phyloP scores from a whole-genome alignment of 2,113 vertebrate species.

The Coracopsis vasa region DNA sequence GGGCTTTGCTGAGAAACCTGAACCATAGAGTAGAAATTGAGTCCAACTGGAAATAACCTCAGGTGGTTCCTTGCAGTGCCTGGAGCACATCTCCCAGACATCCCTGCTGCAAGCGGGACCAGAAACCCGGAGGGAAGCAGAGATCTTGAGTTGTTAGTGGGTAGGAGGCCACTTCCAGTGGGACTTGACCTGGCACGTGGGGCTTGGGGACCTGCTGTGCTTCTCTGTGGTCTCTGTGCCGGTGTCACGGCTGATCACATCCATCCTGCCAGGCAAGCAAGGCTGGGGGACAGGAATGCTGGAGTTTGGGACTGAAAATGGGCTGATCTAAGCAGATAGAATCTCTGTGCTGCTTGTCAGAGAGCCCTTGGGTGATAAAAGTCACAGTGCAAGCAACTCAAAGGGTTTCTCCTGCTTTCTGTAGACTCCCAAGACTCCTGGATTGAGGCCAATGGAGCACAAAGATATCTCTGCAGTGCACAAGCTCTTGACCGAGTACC shows the following conservation, averaged over 20 bases:
- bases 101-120: accelerated
- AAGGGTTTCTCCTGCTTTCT: not conserved
- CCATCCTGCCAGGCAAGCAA: not conserved
- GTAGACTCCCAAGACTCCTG: constrained; percentile 87
- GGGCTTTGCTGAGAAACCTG: not conserved
- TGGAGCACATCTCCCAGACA: accelerated
- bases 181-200: not conserved
- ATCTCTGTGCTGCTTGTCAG: accelerated
- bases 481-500: constrained; percentile 85
- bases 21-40: not conserved
- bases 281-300: not conserved
- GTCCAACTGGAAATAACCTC: not conserved
- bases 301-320: not conserved
- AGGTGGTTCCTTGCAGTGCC: not conserved
- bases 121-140: not conserved
- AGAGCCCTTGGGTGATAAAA: not conserved
- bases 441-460: constrained; percentile 89
- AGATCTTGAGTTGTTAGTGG: not conserved
- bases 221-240: not conserved
- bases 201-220: not conserved
- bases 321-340: not conserved
- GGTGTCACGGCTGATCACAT: accelerated
- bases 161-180: not conserved
- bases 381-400: accelerated
- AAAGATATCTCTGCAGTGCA: constrained; percentile 88